Evolutionary conservation across 2,888 invertebrate species (phyloP), one percentile per base, ranked within the genome.

Genomic region (Caradrina kadenii): DNA sequence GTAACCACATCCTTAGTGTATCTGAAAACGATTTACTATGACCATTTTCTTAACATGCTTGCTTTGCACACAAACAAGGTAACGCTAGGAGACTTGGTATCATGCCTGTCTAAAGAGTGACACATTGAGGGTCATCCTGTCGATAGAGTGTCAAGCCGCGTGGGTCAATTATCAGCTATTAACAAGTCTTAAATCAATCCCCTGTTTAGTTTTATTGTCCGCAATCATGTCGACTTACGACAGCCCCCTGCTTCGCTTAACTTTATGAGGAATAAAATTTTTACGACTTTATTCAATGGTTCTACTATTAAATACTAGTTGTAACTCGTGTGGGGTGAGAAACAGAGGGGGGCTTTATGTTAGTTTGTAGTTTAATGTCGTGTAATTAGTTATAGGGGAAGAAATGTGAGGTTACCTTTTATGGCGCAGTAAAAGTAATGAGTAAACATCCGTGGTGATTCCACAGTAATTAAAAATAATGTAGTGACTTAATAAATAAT

Each of bases 241-340:
- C 59, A 35, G 31, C 55, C 74, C 79, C 69, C 65, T 69, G 65
- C 56, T 58, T 21, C 81, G 69, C 69, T 72, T 83, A 60, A 72
- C 75, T 83, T 83, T 83, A 83, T 63, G 75, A 66, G 80, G 21
- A 52, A 83, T 83, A 83, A 83, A 81, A 74, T 6, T 83, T 77
- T 83, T 83, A 83, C 70, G 80, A 81, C 52, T 71, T 35, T 78
- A 72, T 80, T 81, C 82, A 78, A 80, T 69, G 70, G 69, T 70
- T 78, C 69, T 77, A 71, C 82, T 81, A 80, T 83, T 83, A 76
- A 83, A 74, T 55, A 78, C 71, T 81, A 83, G 81, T 82, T 79
- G 83, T 83, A 79, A 73, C 60, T 75, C 59, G 64, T 63, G 54
- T 39, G 48, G 81, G 82, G 66, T 60, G 63, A 31, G 54, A 22